phyloP scores from a whole-genome alignment of 2,797 vertebrate species.

The Chanos chanos region DNA sequence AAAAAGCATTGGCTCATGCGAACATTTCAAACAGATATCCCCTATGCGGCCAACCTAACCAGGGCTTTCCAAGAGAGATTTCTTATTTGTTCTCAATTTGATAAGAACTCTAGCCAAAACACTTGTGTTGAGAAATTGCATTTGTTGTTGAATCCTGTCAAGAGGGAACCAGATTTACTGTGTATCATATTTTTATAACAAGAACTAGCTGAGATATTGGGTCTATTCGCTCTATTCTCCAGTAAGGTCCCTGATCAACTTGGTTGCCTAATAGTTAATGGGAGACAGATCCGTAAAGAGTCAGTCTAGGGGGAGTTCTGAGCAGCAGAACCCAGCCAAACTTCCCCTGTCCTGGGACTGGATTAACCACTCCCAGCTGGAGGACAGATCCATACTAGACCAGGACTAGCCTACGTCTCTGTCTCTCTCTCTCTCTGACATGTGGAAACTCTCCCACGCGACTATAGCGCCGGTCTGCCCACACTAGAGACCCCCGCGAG shows the following conservation, averaged over 20 bases:
- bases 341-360: neutral
- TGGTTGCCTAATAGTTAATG: conserved; percentile 6
- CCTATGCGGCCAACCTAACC: too few species aligned
- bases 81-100: too few species aligned
- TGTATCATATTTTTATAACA: too few species aligned
- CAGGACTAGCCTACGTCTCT: neutral
- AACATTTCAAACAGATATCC: too few species aligned
- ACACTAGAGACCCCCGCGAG: conserved; percentile 62
- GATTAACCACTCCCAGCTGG: conserved; percentile 33
- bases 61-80: too few species aligned
- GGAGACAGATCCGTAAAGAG: neutral
- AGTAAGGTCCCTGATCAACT: neutral
- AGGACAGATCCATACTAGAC: conserved; percentile 18
- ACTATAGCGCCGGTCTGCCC: conserved; percentile 61
- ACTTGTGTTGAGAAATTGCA: too few species aligned
- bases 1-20: too few species aligned
- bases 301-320: neutral
- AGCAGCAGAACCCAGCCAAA: neutral
- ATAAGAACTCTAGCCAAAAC: too few species aligned
- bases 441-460: conserved; percentile 63
- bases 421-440: conserved; percentile 20
- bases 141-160: too few species aligned
- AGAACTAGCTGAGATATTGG: conserved; percentile 1
- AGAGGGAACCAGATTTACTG: too few species aligned
- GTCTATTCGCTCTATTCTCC: too few species aligned